phyloP scores from a whole-genome alignment of 2,888 invertebrate species.

The Julus scandinavius region DNA sequence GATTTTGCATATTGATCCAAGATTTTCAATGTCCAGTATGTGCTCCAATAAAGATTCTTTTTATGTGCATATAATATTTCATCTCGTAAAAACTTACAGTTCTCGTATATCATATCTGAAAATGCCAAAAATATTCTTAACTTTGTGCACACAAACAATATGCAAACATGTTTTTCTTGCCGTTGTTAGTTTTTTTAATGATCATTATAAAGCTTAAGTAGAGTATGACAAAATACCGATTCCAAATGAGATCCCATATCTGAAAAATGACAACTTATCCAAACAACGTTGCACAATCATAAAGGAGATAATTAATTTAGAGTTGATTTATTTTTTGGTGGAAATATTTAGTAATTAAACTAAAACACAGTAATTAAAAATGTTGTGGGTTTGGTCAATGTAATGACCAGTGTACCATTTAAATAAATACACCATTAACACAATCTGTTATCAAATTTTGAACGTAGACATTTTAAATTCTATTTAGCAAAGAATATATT shows the following conservation, averaged over 20 bases:
- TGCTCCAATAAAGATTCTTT: neutral
- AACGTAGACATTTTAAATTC: neutral
- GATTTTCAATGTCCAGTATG: too few species aligned
- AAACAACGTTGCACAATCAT: neutral
- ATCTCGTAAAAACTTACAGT: neutral
- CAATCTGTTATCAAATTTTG: conserved; percentile 15
- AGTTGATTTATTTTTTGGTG: neutral
- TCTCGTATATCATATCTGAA: neutral
- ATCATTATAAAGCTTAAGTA: neutral
- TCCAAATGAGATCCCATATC: neutral
- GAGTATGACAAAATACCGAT: neutral
- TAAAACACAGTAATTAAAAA: conserved; percentile 6
- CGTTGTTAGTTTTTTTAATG: neutral
- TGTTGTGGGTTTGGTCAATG: neutral
- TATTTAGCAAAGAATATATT: neutral
- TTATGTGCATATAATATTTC: neutral
- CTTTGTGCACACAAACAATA: too few species aligned
- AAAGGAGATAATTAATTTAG: neutral
- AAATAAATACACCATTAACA: conserved; percentile 23
- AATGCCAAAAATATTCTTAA: neutral
- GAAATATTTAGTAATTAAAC: conserved; percentile 12
- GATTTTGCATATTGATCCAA: neutral
- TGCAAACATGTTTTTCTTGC: too few species aligned
- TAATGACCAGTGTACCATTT: neutral
- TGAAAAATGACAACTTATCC: neutral